Evolutionary conservation across 1,140 invertebrate genomes (phyloP).

Genomic region (Vollenhovia emeryi): DNA sequence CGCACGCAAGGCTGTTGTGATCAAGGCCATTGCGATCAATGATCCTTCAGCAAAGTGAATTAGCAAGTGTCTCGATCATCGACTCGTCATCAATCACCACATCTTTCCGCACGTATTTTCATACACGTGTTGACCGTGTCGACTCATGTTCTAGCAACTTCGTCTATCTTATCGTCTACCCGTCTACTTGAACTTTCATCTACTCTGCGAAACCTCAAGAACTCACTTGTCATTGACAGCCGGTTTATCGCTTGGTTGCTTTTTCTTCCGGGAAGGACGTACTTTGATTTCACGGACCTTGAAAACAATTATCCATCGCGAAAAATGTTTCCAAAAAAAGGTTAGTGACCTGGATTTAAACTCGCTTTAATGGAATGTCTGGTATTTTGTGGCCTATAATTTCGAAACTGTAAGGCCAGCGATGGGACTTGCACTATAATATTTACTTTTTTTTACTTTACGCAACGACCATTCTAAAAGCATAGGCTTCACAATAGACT

Average conservation of each 20-base stretch:
- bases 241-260: too few relatives aligned
- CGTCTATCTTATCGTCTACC: not conserved
- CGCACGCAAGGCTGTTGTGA: slow-evolving; percentile 17
- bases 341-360: not conserved
- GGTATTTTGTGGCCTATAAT: not conserved
- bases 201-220: not conserved
- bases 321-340: too few relatives aligned
- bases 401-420: not conserved
- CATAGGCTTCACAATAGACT: not conserved
- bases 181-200: not conserved
- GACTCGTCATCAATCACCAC: slow-evolving; percentile 26
- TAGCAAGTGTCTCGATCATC: slow-evolving; percentile 35
- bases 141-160: not conserved
- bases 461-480: not conserved
- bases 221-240: too few relatives aligned
- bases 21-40: slow-evolving; percentile 59
- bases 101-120: slow-evolving; percentile 21
- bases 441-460: not conserved
- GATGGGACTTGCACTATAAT: too few relatives aligned
- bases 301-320: too few relatives aligned
- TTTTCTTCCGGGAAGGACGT: too few relatives aligned
- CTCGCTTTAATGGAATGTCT: not conserved
- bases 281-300: too few relatives aligned
- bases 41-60: slow-evolving; percentile 43
- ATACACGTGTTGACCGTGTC: slow-evolving; percentile 23